Conservation (phyloP, 2,888 invertebrate species). For the Cephalotes varians region DNA sequence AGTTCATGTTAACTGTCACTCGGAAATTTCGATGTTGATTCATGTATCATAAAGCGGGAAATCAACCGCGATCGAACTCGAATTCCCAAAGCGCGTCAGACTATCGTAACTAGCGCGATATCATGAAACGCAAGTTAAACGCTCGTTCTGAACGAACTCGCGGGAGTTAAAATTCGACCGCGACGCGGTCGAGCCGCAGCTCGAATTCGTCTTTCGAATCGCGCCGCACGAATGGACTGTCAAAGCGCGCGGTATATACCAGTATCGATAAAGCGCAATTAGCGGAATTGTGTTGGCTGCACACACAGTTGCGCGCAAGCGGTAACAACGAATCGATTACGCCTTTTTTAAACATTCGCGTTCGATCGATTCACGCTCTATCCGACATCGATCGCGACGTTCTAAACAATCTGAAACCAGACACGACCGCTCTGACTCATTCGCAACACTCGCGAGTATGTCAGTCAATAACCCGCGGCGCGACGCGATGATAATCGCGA, state of each 20-base stretch:
- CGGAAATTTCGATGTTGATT: neutral
- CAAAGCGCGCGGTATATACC: slow-evolving; percentile 31
- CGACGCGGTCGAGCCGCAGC: slow-evolving; percentile 43
- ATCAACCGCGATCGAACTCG: slow-evolving; percentile 11
- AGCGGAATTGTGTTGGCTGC: slow-evolving; percentile 43
- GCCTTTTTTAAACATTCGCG: slow-evolving; percentile 40
- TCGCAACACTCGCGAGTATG: slow-evolving; percentile 25
- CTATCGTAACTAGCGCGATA: slow-evolving; percentile 33
- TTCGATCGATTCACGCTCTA: slow-evolving; percentile 23
- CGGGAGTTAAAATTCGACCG: slow-evolving; percentile 50
- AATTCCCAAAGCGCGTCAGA: slow-evolving; percentile 22
- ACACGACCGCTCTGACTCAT: slow-evolving; percentile 40
- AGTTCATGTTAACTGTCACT: neutral
- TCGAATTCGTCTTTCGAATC: slow-evolving; percentile 48
- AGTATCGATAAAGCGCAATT: slow-evolving; percentile 49
- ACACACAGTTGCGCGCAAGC: slow-evolving; percentile 21
- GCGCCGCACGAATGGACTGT: slow-evolving; percentile 48
- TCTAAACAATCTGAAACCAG: slow-evolving; percentile 54
- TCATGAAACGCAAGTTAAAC: slow-evolving; percentile 36
- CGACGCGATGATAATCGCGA: slow-evolving; percentile 28
- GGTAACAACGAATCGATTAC: slow-evolving; percentile 31
- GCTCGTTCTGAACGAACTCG: slow-evolving; percentile 39
- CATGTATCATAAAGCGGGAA: slow-evolving; percentile 23
- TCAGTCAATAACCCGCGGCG: slow-evolving; percentile 41
- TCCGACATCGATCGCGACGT: slow-evolving; percentile 47